A percentile compares a stretch with the other conserved stretches of the same genome.
These are phyloP conservation scores for Molanna angustata DNA, from an alignment of 2,888 invertebrate species.

Conservation along the genomic window DNA sequence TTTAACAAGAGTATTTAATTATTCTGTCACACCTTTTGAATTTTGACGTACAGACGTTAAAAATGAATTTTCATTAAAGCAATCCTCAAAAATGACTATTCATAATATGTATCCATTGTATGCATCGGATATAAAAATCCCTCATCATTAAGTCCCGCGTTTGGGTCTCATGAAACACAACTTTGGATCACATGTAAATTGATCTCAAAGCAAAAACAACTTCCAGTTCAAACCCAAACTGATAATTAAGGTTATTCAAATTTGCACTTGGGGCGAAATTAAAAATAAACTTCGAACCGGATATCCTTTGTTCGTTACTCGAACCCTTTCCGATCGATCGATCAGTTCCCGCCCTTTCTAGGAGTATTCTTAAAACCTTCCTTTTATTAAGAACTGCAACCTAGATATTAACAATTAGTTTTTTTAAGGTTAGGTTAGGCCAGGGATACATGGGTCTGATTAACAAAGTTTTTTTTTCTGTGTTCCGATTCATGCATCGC, in stretches of 20 bases:
- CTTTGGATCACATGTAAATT: no score
- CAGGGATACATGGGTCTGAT: slow-evolving; percentile 14
- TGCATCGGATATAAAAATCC: no score
- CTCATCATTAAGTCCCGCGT: no score
- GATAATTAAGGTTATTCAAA: slow-evolving; percentile 58
- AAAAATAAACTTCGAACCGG: slow-evolving; percentile 53
- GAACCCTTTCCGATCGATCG: slow-evolving; percentile 53
- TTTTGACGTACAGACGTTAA: no score
- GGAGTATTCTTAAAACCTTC: slow-evolving; percentile 13
- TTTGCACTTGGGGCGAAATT: slow-evolving; percentile 53
- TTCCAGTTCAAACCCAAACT: slow-evolving; percentile 33
- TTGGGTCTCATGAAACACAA: no score
- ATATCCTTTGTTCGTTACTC: slow-evolving; percentile 53
- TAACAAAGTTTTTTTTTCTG: slow-evolving; percentile 16
- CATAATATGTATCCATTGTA: no score
- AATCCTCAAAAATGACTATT: no score
- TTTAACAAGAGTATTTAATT: no score
- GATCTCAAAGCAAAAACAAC: neutral
- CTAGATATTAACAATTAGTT: slow-evolving; percentile 24
- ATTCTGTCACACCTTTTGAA: no score
- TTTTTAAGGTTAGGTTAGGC: slow-evolving; percentile 16
- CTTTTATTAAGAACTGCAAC: slow-evolving; percentile 15
- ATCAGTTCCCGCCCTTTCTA: slow-evolving; percentile 31
- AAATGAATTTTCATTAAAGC: no score
- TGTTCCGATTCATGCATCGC: slow-evolving; percentile 11